Base-by-base conservation (phyloP, 2,888 invertebrate species). In the Meliscaeva auricollis region DNA sequence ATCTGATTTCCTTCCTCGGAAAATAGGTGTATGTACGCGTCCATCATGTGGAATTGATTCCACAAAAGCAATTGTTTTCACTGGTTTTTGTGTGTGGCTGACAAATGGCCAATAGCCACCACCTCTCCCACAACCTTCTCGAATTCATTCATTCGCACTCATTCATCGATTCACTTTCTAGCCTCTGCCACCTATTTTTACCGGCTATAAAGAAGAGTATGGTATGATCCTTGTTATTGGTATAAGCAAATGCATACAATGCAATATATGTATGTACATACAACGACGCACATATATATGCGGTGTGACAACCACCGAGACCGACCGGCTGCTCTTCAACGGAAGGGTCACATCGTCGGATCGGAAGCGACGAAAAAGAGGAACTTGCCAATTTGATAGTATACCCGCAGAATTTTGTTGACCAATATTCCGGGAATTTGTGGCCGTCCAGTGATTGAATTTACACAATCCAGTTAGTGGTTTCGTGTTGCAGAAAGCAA, bases 381-480 rank as follows among this genome's bases (percentile, higher is more conserved):
- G 50, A 72, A 77, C 68, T 77, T 82, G 82, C 66, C 52, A 76
- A 74, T 84, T 79, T 35, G 64, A 58, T 56, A 35, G 50, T 64
- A 46, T 48, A 54, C 68, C 76, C 81, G 77, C 85, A 77, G 81
- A 74, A 81, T 81, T 64, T 77, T 74, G 81, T 87, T 87, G 87
- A 82, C 87, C 87, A 87, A 82, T 82, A 82, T 82, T 87, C 74
- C 70, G 70, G 87, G 74, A 77, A 82, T 74, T 82, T 87, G 87
- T 32, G 87, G 87, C 76, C 70, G 41, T 48, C 74, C 75, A 70
- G 68, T 87, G 87, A 87, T 87, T 87, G 87, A 87, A 87, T 87
- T 87, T 87, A 87, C 87, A 87, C 87, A 87, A 87, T 87, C 87
- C 77, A 82, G 87, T 87, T 87, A 87, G 87, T 70, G 82, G 87